Evolutionary conservation across 2,888 invertebrate species (phyloP), one percentile per base, ranked within the genome.

Genomic region (Lissocephala sabroskyi): DNA sequence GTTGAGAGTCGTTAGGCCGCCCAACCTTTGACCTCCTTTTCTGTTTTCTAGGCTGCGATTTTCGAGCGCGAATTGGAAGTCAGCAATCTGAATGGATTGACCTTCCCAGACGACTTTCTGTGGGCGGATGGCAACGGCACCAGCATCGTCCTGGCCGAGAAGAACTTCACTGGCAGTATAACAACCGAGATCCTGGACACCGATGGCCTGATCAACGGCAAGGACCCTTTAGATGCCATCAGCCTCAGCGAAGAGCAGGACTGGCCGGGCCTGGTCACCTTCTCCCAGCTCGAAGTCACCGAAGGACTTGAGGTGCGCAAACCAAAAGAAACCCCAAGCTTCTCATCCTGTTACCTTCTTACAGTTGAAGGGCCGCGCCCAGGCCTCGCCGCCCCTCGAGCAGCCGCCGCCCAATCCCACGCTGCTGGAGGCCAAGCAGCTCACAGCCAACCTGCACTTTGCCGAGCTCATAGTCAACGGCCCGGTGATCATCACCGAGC

Each of bases 21-120:
- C 23, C 7, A 23, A 23, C 4, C 35, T 35, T 16, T 2, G 16
- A 17, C 16, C 9, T 35, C 14, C 9, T 16, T 14, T 16, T 33
- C 35, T 9, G 14, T 14, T n/a, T 33, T 43, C 5, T 51, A 88
- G 87, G 71, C 84, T 56, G 64, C 88, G 10, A 63, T 77, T 36
- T 75, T 85, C 3, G 79, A 82, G 46, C 65, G 80, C 28, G 49
- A 71, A 14, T 58, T 86, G 11, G 51, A 70, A 1, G 66, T 86
- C 14, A 62, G 79, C 13, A 65, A 61, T 28, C 73, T 89, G 6
- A 89, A 89, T 62, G 68, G 70, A 17, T 59, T 88, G 1, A 63
- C 67, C 41, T 90, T 87, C 71, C 89, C 89, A 0, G 78, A 83
- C 7, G 87, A 87, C 26, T 89, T 84, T 55, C 66, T 89, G 3